Base-by-base conservation (phyloP, 37 sponge, comb jelly and placozoan species). In the Axinella damicornis region DNA sequence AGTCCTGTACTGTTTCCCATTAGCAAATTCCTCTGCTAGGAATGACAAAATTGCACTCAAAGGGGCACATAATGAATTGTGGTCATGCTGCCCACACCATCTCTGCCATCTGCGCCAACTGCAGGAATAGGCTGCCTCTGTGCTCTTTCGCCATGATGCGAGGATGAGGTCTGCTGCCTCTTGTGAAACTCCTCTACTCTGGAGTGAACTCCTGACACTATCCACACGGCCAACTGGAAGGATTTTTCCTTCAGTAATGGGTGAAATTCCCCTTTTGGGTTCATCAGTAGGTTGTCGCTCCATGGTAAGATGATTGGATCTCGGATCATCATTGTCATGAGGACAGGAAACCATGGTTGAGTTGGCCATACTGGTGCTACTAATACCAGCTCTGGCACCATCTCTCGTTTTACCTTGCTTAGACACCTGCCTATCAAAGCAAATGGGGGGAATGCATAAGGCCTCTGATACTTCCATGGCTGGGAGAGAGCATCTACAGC, bases 401-500 rank as follows among this genome's bases (percentile, higher is more conserved):
- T 19, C 57, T 30, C 75, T 5, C 31, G 2, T 5, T 32, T 27
- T 2, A 79, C 36, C 46, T 78, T 69, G 35, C 39, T 9, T 1
- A 84, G 79, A 9, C 53, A 41, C 17, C 73, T 27, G 2, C 78
- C 70, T 41, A 85, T 79, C 71, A 79, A 66, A 56, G 53, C 32
- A 27, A 85, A 79, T 18, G 87, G 81, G 5, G 80, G 60, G 53
- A 72, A 46, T 2, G 73, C 53, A 72, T 28, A 67, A 4, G 34
- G 34, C 12, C 31, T 27, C 5, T 5, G 2, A 1, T 33, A 2
- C 34, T 27, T 67, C 69, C 69, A 67, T 6, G 31, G 34, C 34
- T 67, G 69, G 31, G 4, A 28, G 2, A 72, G 24, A 28, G 75
- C 75, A 74, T 74, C 58, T 17, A 30, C 17, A 27, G 58, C 75